phyloP scores from a whole-genome alignment of 2,888 invertebrate genomes.

The Chydorus sphaericus region DNA sequence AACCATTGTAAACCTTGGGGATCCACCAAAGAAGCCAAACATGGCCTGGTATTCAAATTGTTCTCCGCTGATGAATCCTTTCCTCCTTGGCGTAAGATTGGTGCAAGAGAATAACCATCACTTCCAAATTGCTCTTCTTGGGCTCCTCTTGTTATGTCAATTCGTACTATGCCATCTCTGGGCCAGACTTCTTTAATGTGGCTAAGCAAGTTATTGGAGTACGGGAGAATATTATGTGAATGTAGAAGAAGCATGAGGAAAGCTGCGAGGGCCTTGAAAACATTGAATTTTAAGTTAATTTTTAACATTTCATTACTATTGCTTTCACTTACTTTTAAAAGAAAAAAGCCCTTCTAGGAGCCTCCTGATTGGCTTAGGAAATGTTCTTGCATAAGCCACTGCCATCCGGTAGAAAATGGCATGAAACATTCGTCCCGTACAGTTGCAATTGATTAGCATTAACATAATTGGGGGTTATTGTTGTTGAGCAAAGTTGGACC shows the following conservation, averaged over 20 bases:
- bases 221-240: conserved; percentile 85
- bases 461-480: conserved; percentile 28
- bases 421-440: conserved; percentile 85
- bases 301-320: neutral
- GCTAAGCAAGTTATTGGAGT: conserved; percentile 82
- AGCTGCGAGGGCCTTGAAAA: conserved; percentile 55
- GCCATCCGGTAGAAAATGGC: conserved; percentile 87
- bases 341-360: conserved; percentile 67
- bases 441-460: conserved; percentile 62
- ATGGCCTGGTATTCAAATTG: conserved; percentile 28
- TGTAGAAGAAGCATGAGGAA: conserved; percentile 85
- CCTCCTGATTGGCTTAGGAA: conserved; percentile 66
- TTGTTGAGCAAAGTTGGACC: conserved; percentile 19
- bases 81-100: conserved; percentile 72
- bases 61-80: conserved; percentile 44
- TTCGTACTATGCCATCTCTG: conserved; percentile 79
- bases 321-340: conserved; percentile 48
- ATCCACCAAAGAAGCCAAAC: conserved; percentile 28
- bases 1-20: too few species aligned
- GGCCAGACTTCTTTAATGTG: conserved; percentile 84
- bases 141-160: conserved; percentile 64
- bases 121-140: conserved; percentile 30
- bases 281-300: conserved; percentile 23
- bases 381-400: conserved; percentile 75
- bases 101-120: conserved; percentile 54